Base-by-base conservation (phyloP, 2,797 vertebrate genomes). In the Parotocinclus haroldoi region DNA sequence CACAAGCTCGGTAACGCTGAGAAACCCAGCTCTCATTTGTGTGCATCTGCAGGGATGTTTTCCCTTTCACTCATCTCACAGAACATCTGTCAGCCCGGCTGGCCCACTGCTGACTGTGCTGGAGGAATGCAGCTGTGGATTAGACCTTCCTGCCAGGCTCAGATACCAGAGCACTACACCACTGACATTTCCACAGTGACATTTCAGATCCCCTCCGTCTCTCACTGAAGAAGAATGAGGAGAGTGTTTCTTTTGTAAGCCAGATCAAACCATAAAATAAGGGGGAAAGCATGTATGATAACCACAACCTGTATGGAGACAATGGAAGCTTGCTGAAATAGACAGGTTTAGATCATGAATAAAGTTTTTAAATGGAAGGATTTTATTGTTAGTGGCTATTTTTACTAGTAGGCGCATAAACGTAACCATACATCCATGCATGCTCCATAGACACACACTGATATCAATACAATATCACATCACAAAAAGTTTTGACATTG, bases 141-240 rank as follows among this genome's bases (percentile, higher is more conserved):
- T 73, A 67, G 44, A 72, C 48, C 61, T 63, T 46, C 54, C 76
- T 74, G 76, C 57, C 17, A 66, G 62, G 53, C 49, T 68, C 64
- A 71, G 68, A 73, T 66, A 76, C 54, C 72, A 72, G 59, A 76
- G 72, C 68, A 62, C 58, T 71, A 69, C 73, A 59, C 46, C 57
- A 59, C 58, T 78, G 79, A 75, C 79, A 76, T 80, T 78, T 80
- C 61, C 56, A 55, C 72, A 55, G 38, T 78, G 74, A 76, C 78
- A 80, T 80, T 80, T 80, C 45, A 73, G 65, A 62, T 67, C 48
- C 60, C 48, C 63, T 38, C 57, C 9, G 39, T 46, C 18, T 58
- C 68, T 69, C n/a, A 48, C 40, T 58, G 59, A 69, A 64, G 4
- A 27, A 66, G 14, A 52, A n/a, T 16, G 19, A 49, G 38, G 53